Evolutionary conservation across 2,888 invertebrate species (phyloP).

Genomic region (Alloscopus bannaensis): DNA sequence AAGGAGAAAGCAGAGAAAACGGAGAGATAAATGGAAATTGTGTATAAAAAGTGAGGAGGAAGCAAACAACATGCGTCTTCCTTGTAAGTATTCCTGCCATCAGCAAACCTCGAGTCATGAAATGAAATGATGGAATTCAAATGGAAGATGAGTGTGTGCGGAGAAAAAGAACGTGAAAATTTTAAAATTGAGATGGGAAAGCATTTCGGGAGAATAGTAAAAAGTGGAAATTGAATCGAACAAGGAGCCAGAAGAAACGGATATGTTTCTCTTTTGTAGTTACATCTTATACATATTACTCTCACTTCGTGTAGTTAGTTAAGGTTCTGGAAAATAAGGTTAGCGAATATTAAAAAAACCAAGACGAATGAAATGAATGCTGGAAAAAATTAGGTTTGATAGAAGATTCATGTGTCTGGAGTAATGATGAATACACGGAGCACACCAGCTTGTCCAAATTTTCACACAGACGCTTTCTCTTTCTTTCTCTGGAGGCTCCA

Average conservation of each 20-base stretch:
- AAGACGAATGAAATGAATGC: constrained; percentile 30
- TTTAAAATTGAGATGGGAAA: constrained; percentile 44
- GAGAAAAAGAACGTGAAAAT: constrained; percentile 19
- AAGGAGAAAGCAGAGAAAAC: constrained; percentile 9
- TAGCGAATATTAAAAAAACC: background rate
- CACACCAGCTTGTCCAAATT: constrained; percentile 32
- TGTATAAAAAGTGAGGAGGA: constrained; percentile 26
- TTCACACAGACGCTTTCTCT: too few species aligned
- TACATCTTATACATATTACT: too few species aligned
- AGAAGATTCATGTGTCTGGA: constrained; percentile 36
- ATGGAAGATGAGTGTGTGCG: constrained; percentile 19
- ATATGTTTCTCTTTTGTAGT: background rate
- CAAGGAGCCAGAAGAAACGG: too few species aligned
- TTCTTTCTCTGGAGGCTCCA: too few species aligned
- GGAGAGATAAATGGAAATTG: constrained; percentile 51
- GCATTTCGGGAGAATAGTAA: constrained; percentile 35
- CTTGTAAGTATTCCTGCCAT: constrained; percentile 31
- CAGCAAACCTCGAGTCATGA: constrained; percentile 26
- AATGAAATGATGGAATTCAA: constrained; percentile 45
- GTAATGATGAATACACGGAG: constrained; percentile 40
- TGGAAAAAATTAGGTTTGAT: constrained; percentile 44
- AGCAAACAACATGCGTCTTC: constrained; percentile 38
- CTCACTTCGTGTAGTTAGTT: too few species aligned
- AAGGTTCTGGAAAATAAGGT: constrained; percentile 30
- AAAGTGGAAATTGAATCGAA: constrained; percentile 49